Percentiles rank a stretch among this genome's conserved stretches.
Evolutionary conservation across 1,140 invertebrate genomes (phyloP).

Genomic region (Bombus waltoni): DNA sequence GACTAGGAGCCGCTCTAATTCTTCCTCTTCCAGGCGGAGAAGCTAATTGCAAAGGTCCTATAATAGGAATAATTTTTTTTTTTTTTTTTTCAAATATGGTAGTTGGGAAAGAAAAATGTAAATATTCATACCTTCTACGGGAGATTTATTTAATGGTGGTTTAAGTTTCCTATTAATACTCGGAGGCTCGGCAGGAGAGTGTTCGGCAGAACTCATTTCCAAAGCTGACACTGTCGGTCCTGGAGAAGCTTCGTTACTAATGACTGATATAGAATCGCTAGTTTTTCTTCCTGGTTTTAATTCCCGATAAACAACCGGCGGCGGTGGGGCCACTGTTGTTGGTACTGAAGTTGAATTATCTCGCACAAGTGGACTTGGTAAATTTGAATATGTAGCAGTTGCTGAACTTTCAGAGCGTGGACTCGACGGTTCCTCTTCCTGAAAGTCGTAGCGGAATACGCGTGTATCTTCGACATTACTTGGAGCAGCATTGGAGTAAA

Average conservation of each 20-base stretch:
- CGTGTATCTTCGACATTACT: conserved; percentile 83
- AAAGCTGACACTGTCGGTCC: conserved; percentile 66
- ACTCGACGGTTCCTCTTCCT: conserved; percentile 83
- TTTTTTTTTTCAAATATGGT: not conserved
- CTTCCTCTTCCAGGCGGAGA: conserved; percentile 79
- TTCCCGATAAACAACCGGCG: conserved; percentile 85
- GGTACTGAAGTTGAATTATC: conserved; percentile 68
- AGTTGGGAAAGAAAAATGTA: not conserved
- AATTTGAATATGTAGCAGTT: conserved; percentile 84
- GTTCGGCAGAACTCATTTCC: conserved; percentile 77
- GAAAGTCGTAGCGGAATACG: conserved; percentile 85
- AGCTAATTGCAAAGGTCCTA: conserved; percentile 78
- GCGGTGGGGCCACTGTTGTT: conserved; percentile 84
- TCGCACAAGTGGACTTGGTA: conserved; percentile 83
- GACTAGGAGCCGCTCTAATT: conserved; percentile 83
- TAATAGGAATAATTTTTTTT: not conserved
- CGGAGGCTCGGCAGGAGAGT: conserved; percentile 81
- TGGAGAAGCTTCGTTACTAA: conserved; percentile 79
- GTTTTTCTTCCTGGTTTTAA: conserved; percentile 89
- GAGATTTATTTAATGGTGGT: conserved; percentile 78
- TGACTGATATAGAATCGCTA: conserved; percentile 84
- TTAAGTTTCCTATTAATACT: conserved; percentile 84
- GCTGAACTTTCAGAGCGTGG: conserved; percentile 83
- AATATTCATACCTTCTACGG: conserved; percentile 71
- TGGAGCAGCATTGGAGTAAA: conserved; percentile 89